A percentile compares a stretch with the other conserved stretches of the same genome.
phyloP scores from a whole-genome alignment of 1,140 invertebrate species.

The Medauroidea extradentata region DNA sequence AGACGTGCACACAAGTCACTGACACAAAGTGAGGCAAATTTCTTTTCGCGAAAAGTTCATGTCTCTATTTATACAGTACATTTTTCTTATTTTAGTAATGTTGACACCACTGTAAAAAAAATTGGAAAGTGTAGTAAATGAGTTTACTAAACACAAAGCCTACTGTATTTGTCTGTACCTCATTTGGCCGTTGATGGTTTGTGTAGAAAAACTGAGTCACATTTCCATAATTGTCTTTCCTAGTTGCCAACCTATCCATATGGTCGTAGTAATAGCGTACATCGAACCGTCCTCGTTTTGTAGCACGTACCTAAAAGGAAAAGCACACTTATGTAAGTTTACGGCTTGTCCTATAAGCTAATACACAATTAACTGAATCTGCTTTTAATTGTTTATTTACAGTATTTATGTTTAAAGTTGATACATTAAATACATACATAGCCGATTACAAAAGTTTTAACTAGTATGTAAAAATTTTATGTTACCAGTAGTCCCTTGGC shows the following conservation, averaged over 20 bases:
- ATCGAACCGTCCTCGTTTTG: slow-evolving; percentile 81
- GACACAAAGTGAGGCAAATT: too few relatives aligned
- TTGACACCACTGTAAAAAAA: too few relatives aligned
- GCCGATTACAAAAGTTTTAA: background rate
- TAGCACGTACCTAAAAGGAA: slow-evolving; percentile 57
- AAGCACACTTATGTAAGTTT: background rate
- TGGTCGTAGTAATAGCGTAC: slow-evolving; percentile 94
- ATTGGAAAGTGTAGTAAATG: too few relatives aligned
- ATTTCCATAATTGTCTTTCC: slow-evolving; percentile 90
- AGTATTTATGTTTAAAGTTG: background rate
- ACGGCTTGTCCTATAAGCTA: background rate
- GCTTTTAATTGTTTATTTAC: too few relatives aligned
- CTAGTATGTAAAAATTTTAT: background rate
- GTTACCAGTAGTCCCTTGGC: slow-evolving; percentile 74
- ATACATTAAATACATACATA: background rate
- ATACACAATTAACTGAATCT: too few relatives aligned
- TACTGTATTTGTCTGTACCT: too few relatives aligned
- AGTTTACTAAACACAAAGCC: too few relatives aligned
- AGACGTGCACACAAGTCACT: too few relatives aligned
- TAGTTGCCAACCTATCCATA: slow-evolving; percentile 73
- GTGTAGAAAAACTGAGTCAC: slow-evolving; percentile 96
- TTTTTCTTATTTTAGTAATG: too few relatives aligned
- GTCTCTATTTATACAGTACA: too few relatives aligned
- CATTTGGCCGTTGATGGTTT: slow-evolving; percentile 74
- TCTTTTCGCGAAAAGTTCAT: too few relatives aligned